phyloP scores from a whole-genome alignment of 2,113 vertebrate genomes.

The Pluvianellus socialis region DNA sequence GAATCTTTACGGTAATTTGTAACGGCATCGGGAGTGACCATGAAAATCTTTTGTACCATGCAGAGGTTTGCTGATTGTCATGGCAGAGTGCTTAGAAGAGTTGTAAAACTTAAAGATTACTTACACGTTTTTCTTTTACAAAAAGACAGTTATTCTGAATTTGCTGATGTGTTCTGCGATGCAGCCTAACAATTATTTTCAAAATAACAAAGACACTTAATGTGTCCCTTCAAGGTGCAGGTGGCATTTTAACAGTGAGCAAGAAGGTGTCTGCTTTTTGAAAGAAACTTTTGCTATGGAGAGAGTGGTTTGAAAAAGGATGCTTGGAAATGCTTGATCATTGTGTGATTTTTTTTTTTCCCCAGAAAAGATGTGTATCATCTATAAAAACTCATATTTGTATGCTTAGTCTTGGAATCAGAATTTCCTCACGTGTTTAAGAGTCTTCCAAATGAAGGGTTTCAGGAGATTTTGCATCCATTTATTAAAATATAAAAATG shows the following conservation, averaged over 20 bases:
- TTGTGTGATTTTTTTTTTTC: neutral
- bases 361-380: neutral
- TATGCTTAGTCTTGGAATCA: neutral
- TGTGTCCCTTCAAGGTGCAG: neutral
- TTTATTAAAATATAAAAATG: neutral
- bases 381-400: neutral
- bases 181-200: neutral
- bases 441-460: neutral
- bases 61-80: neutral
- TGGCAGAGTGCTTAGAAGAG: neutral
- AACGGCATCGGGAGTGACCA: neutral
- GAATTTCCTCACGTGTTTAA: neutral
- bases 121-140: neutral
- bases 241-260: neutral
- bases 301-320: neutral
- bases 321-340: neutral
- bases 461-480: neutral
- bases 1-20: neutral
- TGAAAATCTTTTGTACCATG: neutral
- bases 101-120: neutral
- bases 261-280: neutral
- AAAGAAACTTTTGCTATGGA: neutral
- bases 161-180: neutral
- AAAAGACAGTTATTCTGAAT: neutral
- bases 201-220: neutral